Percentiles rank a stretch among this genome's conserved stretches.
These are phyloP conservation scores for Aphodius sticticus DNA, from an alignment of 2,888 invertebrate species.

Conservation along the genomic window DNA sequence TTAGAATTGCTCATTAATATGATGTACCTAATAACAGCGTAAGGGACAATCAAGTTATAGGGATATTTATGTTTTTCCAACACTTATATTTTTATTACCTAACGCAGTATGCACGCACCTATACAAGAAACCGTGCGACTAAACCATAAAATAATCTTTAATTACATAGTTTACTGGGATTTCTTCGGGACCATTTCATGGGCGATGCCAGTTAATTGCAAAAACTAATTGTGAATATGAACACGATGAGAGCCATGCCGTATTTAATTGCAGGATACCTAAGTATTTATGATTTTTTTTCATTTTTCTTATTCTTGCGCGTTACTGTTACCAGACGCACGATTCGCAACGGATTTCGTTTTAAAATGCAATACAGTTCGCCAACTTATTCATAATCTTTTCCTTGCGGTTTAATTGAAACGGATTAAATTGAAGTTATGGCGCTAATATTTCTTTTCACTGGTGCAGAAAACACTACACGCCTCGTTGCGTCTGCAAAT, in stretches of 20 bases:
- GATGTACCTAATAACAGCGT: not conserved
- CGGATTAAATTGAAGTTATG: not conserved
- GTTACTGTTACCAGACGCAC: not conserved
- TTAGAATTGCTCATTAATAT: not conserved
- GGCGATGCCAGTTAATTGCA: not conserved
- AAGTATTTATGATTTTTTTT: not conserved
- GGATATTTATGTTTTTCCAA: not conserved
- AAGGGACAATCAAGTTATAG: not conserved
- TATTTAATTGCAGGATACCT: not conserved
- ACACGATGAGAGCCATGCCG: not conserved
- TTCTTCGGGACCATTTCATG: not conserved
- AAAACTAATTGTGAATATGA: slow-evolving; percentile 4
- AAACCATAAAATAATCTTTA: not conserved
- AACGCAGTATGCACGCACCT: not conserved
- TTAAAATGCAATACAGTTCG: not conserved
- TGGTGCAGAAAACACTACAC: not conserved
- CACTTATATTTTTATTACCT: not conserved
- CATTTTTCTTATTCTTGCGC: not conserved
- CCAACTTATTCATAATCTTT: not conserved
- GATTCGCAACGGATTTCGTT: not conserved
- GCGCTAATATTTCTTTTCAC: not conserved
- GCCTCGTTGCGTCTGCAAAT: not conserved
- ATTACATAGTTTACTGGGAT: not conserved
- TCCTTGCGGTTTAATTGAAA: not conserved
- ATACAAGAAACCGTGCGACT: not conserved